Percentiles rank a stretch among this genome's conserved stretches.
Conservation (phyloP, 2,797 vertebrate genomes). For the Macrochelys suwanniensis region DNA sequence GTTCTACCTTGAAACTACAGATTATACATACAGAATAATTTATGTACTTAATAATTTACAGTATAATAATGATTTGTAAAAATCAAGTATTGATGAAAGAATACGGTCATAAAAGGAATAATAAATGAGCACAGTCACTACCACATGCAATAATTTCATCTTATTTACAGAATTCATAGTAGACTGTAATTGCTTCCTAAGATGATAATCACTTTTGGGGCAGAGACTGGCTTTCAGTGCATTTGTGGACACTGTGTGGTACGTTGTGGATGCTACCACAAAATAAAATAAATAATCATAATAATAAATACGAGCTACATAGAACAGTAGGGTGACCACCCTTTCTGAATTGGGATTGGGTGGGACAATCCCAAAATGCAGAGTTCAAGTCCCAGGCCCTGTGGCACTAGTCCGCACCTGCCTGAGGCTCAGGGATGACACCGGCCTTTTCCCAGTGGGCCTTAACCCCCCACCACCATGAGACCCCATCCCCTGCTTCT, state of each 20-base stretch:
- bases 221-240: background rate
- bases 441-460: no score
- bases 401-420: no score
- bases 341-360: no score
- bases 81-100: slow-evolving; percentile 69
- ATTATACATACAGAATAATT: slow-evolving; percentile 60
- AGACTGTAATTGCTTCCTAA: background rate
- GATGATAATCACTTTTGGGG: background rate
- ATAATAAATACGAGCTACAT: background rate
- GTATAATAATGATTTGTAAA: slow-evolving; percentile 69
- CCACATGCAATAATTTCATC: background rate
- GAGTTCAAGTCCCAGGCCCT: no score
- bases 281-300: background rate
- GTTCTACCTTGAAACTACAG: slow-evolving; percentile 19
- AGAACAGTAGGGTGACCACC: no score
- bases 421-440: no score
- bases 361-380: no score
- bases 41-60: slow-evolving; percentile 71
- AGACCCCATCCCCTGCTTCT: no score
- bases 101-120: slow-evolving; percentile 55
- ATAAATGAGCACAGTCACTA: background rate
- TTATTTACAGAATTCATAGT: slow-evolving; percentile 61
- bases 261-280: background rate
- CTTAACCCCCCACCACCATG: no score
- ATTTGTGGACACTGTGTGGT: background rate